These are phyloP conservation scores for Musca vetustissima DNA, from an alignment of 1,140 invertebrate species.

Conservation along the genomic window DNA sequence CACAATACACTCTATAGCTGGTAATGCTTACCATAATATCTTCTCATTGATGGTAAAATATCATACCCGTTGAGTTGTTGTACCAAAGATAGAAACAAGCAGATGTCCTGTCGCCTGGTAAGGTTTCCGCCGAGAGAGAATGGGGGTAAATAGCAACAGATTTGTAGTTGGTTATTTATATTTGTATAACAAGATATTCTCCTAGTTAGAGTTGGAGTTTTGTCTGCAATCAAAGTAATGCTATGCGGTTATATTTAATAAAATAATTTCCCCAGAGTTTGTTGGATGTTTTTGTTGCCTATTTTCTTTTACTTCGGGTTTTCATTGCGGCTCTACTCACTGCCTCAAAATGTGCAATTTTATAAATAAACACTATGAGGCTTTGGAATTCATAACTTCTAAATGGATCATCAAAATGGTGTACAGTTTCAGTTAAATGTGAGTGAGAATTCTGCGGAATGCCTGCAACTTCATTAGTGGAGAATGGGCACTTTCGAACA, in stretches of 20 bases:
- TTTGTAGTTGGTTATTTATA: neutral
- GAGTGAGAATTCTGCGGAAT: no score
- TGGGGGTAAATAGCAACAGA: neutral
- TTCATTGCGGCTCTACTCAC: no score
- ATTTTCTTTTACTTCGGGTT: neutral
- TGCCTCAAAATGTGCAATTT: conserved; percentile 2
- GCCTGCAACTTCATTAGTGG: no score
- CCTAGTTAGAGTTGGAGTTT: neutral
- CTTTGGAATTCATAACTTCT: conserved; percentile 5
- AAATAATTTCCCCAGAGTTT: conserved; percentile 21
- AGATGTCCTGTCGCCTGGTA: neutral
- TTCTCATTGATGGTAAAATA: neutral
- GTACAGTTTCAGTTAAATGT: no score
- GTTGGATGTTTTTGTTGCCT: no score
- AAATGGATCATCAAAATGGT: neutral
- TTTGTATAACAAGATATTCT: neutral
- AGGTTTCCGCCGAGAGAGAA: neutral
- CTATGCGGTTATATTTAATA: conserved; percentile 22
- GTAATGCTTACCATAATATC: neutral
- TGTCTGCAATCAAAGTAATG: conserved; percentile 14
- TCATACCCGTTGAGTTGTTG: neutral
- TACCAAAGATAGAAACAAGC: neutral
- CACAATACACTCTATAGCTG: neutral
- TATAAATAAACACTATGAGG: neutral
- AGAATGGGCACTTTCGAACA: no score